Percentiles rank a stretch among this genome's conserved stretches.
phyloP scores from a whole-genome alignment of 1,140 invertebrate species.

The Drosophila insularis region DNA sequence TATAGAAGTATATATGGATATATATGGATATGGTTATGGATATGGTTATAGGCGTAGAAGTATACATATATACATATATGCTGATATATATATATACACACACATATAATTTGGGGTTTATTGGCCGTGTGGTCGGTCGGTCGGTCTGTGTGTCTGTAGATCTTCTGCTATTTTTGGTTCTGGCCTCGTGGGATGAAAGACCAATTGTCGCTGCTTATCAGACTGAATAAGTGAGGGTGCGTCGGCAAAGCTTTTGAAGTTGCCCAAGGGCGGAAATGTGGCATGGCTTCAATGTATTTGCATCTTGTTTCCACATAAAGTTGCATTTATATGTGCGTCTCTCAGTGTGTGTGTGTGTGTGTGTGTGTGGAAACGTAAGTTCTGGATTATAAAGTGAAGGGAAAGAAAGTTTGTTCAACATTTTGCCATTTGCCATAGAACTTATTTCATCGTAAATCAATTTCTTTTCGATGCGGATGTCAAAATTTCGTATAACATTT shows the following conservation, averaged over 20 bases:
- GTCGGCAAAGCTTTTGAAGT: slow-evolving; percentile 57
- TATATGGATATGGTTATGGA: not conserved
- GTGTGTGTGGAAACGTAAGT: not conserved
- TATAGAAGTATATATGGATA: not conserved
- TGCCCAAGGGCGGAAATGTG: slow-evolving; percentile 50
- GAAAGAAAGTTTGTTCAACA: not conserved
- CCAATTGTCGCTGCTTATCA: slow-evolving; percentile 64
- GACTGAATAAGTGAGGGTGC: not conserved
- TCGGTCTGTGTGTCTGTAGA: slow-evolving; percentile 9
- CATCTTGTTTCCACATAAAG: slow-evolving; percentile 25
- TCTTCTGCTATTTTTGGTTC: slow-evolving; percentile 53
- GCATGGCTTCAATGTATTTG: slow-evolving; percentile 7
- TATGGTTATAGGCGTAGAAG: not conserved
- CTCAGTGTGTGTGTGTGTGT: slow-evolving; percentile 14
- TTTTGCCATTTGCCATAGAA: slow-evolving; percentile 2
- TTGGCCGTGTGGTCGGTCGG: slow-evolving; percentile 39
- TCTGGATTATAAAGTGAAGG: not conserved
- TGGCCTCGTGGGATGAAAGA: slow-evolving; percentile 55
- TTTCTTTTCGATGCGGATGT: slow-evolving; percentile 41
- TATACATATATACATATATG: not conserved
- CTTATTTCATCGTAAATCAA: slow-evolving; percentile 59
- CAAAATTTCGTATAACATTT: slow-evolving; percentile 46
- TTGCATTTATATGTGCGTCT: slow-evolving; percentile 18
- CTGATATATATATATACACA: not conserved
- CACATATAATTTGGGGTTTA: slow-evolving; percentile 70